Base-by-base conservation (phyloP, 2,113 vertebrate species). In the Gallinago media region DNA sequence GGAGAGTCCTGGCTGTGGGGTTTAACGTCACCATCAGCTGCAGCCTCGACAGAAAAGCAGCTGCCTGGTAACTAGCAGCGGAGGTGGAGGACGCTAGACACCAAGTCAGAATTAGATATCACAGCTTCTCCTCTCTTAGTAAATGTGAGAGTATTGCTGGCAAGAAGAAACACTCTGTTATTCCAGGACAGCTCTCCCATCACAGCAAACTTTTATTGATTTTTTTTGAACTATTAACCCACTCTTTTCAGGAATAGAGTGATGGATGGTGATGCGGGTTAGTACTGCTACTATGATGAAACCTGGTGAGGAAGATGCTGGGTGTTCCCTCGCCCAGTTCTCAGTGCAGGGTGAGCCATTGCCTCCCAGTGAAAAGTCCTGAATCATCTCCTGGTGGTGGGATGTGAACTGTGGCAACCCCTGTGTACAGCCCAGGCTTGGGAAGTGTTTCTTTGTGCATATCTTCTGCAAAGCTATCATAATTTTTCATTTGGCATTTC, bases 161-260 rank as follows among this genome's bases (percentile, higher is more conserved):
- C 83, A 96, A 87, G 80, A 62, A 79, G 62, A 79, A 78, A 96
- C 40, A 62, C 72, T 73, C 84, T 34, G 50, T 81, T 82, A 70
- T 85, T 87, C n/a, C 58, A 96, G 94, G 62, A 88, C 44, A 44
- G 58, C 85, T 92, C 71, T 82, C 59, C 71, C 63, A 44, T 27
- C 70, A 55, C 54, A 72, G 76, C 40, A 87, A 49, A 44, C 10
- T 65, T 50, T 27, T 76, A 79, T 85, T 5, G 95, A 87, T 89
- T 94, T 91, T 89, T 68, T 68, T 44, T 87, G 76, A 93, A 58
- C 61, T 49, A 46, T 93, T 94, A 92, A 84, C 92, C 91, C 85
- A 25, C 27, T 89, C 61, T 91, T 95, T 94, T 89, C 92, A 96
- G 88, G 92, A 94, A 89, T 18, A 29, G 20, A 31, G 46, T 66